Evolutionary conservation across 2,888 invertebrate genomes (phyloP).

Genomic region (Mythimna ferrago): DNA sequence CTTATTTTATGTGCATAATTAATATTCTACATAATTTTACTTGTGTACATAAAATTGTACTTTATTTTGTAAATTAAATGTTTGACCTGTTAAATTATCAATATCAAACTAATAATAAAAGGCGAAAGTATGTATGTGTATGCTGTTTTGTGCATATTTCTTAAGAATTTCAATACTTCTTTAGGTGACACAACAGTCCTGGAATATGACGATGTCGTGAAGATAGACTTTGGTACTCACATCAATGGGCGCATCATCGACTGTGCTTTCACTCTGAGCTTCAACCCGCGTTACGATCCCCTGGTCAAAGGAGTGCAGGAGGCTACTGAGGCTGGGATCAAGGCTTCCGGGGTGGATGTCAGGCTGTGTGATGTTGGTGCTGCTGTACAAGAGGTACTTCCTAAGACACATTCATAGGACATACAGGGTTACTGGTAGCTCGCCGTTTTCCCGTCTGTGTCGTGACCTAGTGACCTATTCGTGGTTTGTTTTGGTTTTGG

Average conservation of each 20-base stretch:
- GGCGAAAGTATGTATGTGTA: too few relatives aligned
- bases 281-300: slow-evolving; percentile 98
- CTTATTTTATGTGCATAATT: background rate
- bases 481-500: too few relatives aligned
- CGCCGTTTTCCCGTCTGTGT: background rate
- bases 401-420: background rate
- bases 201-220: slow-evolving; percentile 98
- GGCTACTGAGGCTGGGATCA: slow-evolving; percentile 99
- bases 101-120: too few relatives aligned
- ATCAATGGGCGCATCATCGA: slow-evolving; percentile 99
- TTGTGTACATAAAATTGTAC: background rate
- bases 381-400: slow-evolving; percentile 96
- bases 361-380: slow-evolving; percentile 99
- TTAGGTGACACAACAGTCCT: slow-evolving; percentile 97
- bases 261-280: slow-evolving; percentile 99
- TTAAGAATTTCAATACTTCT: slow-evolving; percentile 17
- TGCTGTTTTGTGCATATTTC: slow-evolving; percentile 1
- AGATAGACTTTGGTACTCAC: slow-evolving; percentile 99
- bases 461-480: background rate
- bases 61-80: background rate
- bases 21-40: background rate
- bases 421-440: background rate
- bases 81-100: background rate
- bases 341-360: slow-evolving; percentile 98
- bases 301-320: slow-evolving; percentile 98